Evolutionary conservation across 2,113 vertebrate species (phyloP), one percentile per base, ranked within the genome.

Genomic region (Ptilorrhoa leucosticta): DNA sequence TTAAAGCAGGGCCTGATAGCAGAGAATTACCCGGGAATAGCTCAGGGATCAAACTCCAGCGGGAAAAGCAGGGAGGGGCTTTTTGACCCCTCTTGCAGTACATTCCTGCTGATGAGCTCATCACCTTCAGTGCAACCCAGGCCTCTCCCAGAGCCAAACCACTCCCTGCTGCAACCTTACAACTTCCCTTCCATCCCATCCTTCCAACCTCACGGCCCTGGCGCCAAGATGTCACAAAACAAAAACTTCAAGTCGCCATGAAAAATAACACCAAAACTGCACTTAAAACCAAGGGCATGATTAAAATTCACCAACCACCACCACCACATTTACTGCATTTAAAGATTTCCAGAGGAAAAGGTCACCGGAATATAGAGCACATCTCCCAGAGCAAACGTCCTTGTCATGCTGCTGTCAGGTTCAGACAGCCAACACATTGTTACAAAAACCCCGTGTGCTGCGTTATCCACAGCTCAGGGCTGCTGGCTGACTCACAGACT

Each of bases 381-480:
- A 47, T 18, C 60, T 87, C 47, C 45, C 73, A 58, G 6, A 78
- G 37, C 31, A 28, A 48, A 77, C 5, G 15, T 44, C 64, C 78
- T 35, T 40, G 73, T 56, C 53, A 22, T 0, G 7, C 58, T 35
- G 51, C 47, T 39, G 73, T 18, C 21, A 10, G 40, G 28, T 40
- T 78, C 50, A 73, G 40, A 83, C 44, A 69, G 54, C 42, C 39
- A 81, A 76, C 3, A n/a, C 26, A 20, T 8, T 71, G 42, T 18
- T 72, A 24, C 7, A 80, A 80, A 89, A 87, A 8, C 26, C 26
- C 31, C 0, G 0, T 0, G 2, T 14, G 58, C 60, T 15, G 77
- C 1, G 8, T 30, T n/a, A 77, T 1, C 37, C 24, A 3, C 31
- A 53, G 77, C 66, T 14, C 12, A 28, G 35, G 31, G 68, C 44